phyloP scores from a whole-genome alignment of 2,888 invertebrate genomes.

The Ashinkailepas kermadecensis region DNA sequence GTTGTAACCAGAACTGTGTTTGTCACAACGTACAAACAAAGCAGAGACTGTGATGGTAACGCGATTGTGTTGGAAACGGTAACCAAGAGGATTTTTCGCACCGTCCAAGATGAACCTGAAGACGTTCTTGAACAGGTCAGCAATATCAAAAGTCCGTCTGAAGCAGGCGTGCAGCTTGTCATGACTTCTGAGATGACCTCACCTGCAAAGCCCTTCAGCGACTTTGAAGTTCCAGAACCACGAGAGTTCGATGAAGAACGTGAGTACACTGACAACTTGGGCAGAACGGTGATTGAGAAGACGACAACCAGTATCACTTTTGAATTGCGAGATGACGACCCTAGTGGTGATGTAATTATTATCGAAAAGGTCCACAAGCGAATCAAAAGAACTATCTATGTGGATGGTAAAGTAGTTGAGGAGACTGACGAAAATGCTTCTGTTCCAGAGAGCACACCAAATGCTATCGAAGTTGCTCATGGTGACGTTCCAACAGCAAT shows the following conservation, averaged over 20 bases:
- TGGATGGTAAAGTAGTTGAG: neutral
- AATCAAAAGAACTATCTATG: neutral
- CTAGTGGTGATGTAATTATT: neutral
- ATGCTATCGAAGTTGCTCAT: too few species aligned
- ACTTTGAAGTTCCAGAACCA: too few species aligned
- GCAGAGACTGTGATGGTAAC: neutral
- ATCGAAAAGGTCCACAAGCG: neutral
- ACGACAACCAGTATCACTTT: neutral
- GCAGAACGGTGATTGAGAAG: neutral
- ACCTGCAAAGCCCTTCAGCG: too few species aligned
- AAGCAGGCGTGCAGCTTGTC: too few species aligned
- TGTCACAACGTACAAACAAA: neutral
- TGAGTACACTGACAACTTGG: neutral
- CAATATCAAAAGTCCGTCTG: neutral
- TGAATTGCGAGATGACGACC: neutral
- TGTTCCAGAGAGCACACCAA: neutral
- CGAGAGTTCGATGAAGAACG: too few species aligned
- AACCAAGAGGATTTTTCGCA: neutral
- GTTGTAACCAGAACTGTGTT: neutral
- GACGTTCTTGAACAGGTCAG: neutral
- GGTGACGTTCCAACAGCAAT: too few species aligned
- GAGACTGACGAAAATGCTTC: neutral
- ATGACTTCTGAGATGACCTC: too few species aligned
- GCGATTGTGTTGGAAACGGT: neutral
- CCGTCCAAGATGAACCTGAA: neutral